Base-by-base conservation (phyloP, 2,888 invertebrate species). In the Melangyna quadrimaculata region DNA sequence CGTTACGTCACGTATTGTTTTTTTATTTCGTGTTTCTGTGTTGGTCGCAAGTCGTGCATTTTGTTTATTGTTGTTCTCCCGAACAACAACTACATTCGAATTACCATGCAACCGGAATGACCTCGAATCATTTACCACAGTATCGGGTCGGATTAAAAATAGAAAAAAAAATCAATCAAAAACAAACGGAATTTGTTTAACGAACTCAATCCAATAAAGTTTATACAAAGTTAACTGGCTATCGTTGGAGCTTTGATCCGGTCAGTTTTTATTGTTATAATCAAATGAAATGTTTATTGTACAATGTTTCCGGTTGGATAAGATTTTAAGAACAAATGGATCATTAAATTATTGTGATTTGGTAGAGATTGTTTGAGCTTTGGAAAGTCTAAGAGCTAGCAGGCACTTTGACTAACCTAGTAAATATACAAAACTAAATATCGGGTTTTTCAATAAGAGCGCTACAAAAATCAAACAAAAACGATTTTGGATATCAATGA, bases 61-160 rank as follows among this genome's bases (percentile, higher is more conserved):
- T 35, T 51, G 4, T 67, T 65, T 65, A 40, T 27, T 63, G 43
- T 63, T 29, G 29, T 65, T 17, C 2, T 12, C 12, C 19, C 12
- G 19, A 32, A 8, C 45, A 45, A 29, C 2, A 14, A 65, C 40
- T 27, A 63, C 19, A 27, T 65, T 65, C 29, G 65, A 65, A 45
- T 19, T 65, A 22, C 43, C 27, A 43, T 63, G 43, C 63, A 63
- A 63, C 43, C 63, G 43, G 43, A 63, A 43, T 43, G 63, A 63
- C 63, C 43, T 43, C 63, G 63, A 63, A 63, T n/a, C 12, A 40
- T 17, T 43, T 63, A 51, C 6, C 5, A 1, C 17, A n/a, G 37
- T 24, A 27, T 59, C 35, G 8, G 7, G 1, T 57, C 6, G 19
- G 7, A 57, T 19, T 40, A 1, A 24, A 61, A 61, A 61, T 10